Evolutionary conservation across 2,797 vertebrate genomes (phyloP).

Genomic region (Myotis pilosus): DNA sequence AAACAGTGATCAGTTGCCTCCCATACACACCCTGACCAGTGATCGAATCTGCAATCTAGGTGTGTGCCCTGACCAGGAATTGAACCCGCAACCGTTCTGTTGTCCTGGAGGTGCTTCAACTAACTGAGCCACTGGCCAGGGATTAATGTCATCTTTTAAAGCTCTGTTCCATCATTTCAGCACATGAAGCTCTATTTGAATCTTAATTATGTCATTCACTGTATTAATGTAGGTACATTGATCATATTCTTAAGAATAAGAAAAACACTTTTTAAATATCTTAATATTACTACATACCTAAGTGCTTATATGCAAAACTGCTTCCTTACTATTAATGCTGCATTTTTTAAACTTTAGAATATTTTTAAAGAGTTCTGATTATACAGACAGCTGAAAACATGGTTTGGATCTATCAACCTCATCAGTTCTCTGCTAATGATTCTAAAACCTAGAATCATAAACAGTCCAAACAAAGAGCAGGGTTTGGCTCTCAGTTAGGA

Average conservation of each 20-base stretch:
- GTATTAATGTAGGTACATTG: neutral
- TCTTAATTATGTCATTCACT: neutral
- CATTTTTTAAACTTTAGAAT: neutral
- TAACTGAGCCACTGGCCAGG: no score
- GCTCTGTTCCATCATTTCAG: constrained; percentile 11
- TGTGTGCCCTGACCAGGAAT: no score
- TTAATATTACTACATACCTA: neutral
- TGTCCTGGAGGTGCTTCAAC: no score
- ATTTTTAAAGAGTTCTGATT: neutral
- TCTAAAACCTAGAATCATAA: neutral
- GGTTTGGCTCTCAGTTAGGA: accelerated
- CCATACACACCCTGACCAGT: no score
- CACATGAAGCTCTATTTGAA: neutral
- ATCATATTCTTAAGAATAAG: neutral
- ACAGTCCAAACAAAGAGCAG: neutral
- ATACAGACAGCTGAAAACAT: neutral
- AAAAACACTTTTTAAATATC: neutral
- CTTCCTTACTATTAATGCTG: neutral
- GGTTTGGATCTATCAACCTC: neutral
- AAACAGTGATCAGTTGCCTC: no score
- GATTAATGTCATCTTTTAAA: neutral
- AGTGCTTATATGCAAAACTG: neutral
- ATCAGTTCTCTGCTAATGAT: neutral
- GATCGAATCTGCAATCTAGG: no score
- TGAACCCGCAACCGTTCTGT: no score